Base-by-base conservation (phyloP, 1,140 invertebrate species). In the Metopolophium dirhodum region DNA sequence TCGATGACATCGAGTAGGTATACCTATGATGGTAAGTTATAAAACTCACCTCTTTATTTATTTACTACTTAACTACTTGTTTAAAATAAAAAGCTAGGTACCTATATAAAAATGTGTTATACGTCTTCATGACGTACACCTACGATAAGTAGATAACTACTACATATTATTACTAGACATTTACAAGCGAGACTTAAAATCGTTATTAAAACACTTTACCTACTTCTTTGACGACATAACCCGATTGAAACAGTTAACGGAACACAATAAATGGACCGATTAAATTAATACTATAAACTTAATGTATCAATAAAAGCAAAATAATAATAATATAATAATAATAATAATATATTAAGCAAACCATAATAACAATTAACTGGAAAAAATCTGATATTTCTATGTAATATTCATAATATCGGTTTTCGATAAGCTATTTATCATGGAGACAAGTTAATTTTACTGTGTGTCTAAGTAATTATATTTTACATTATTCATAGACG, bases 21-120 rank as follows among this genome's bases (percentile, higher is more conserved):
- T 30, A 8, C 1, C 3, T 54, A 68, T n/a, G 61, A 68, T 68
- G 30, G 6, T n/a, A n/a, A 77, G 61, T n/a, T 77, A 77, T n/a
- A 77, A 77, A 7, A 77, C 61, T 77, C 61, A n/a, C n/a, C 3
- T 77, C n/a, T 77, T 77, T 77, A 77, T n/a, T 77, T 77, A 77
- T 68, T 68, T 68, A n/a, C n/a, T n/a, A n/a, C n/a, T n/a, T n/a
- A n/a, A 77, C 61, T n/a, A 77, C 61, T 77, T n/a, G 61, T 77
- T 77, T 77, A n/a, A 77, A 77, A 8, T 18, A n/a, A 68, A 68
- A 77, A n/a, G n/a, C n/a, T n/a, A n/a, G 30, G 3, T n/a, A n/a
- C 30, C 30, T 9, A n/a, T n/a, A 68, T 68, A 68, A 68, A 68
- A 68, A 68, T 54, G 11, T 35, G n/a, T 20, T 77, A 18, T 77